phyloP scores from a whole-genome alignment of 2,113 vertebrate species.

The Xiphophorus maculatus region DNA sequence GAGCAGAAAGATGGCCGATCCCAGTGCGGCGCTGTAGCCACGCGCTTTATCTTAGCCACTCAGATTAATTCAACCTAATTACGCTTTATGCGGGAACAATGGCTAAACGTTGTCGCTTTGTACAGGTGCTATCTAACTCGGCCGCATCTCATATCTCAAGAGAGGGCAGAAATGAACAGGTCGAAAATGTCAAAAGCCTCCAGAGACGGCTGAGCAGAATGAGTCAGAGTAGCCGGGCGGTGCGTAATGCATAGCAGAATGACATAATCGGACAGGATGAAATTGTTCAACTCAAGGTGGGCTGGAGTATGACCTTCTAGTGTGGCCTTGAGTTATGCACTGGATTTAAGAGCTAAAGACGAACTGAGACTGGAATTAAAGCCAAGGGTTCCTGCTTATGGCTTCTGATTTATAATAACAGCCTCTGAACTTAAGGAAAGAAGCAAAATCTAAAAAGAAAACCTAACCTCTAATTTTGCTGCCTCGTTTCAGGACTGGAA shows the following conservation, averaged over 20 bases:
- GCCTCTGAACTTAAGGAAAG: no score
- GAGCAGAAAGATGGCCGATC: constrained; percentile 49
- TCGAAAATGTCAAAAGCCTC: constrained; percentile 61
- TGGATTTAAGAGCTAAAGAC: constrained; percentile 11
- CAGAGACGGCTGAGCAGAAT: constrained; percentile 37
- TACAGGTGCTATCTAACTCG: constrained; percentile 37
- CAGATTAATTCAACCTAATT: constrained; percentile 59
- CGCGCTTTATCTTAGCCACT: constrained; percentile 51
- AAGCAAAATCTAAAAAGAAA: no score
- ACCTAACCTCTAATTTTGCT: no score
- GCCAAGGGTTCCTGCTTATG: no score
- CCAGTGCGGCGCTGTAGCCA: constrained; percentile 33
- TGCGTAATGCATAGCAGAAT: constrained; percentile 37
- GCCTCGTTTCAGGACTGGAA: no score
- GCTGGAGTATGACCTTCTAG: not conserved
- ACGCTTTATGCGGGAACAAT: constrained; percentile 63
- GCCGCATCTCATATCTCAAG: constrained; percentile 51
- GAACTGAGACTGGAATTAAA: not conserved
- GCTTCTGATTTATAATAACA: no score
- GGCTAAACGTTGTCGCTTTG: constrained; percentile 51
- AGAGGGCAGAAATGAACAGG: constrained; percentile 46
- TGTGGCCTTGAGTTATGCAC: not conserved
- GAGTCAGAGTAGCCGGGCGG: constrained; percentile 18
- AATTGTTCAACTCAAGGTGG: constrained; percentile 17
- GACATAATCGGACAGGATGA: constrained; percentile 25